Conservation (phyloP, 1,140 invertebrate genomes). For the Spodoptera litura region DNA sequence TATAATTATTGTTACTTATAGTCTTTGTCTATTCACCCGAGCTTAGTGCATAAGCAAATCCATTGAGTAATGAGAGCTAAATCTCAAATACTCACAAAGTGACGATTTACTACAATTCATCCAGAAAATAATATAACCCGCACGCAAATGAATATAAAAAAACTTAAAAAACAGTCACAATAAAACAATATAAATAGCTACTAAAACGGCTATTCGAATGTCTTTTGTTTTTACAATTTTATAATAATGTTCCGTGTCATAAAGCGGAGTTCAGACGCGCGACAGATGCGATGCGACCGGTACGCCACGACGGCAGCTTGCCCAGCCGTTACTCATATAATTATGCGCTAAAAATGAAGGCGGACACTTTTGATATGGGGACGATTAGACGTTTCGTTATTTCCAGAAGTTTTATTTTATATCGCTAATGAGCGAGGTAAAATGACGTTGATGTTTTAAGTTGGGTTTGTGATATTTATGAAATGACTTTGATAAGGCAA, state of each 20-base stretch:
- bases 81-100: too few relatives aligned
- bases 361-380: conserved; percentile 38
- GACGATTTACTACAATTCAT: too few relatives aligned
- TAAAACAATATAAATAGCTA: background rate
- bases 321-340: conserved; percentile 66
- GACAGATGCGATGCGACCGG: conserved; percentile 70
- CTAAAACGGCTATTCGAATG: background rate
- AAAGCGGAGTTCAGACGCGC: conserved; percentile 32
- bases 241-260: conserved; percentile 47
- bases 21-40: background rate
- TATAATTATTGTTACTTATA: background rate
- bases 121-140: too few relatives aligned
- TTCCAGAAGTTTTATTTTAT: conserved; percentile 22
- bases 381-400: conserved; percentile 2
- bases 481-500: background rate
- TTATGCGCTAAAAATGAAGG: conserved; percentile 64
- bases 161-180: background rate
- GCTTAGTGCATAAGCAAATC: background rate
- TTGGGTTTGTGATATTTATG: too few relatives aligned
- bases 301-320: conserved; percentile 75
- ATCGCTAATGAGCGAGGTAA: background rate
- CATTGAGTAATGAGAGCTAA: too few relatives aligned
- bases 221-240: conserved; percentile 36
- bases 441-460: too few relatives aligned
- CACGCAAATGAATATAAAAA: too few relatives aligned